phyloP scores from a whole-genome alignment of 2,888 invertebrate species.

The Petrolisthes manimaculis region DNA sequence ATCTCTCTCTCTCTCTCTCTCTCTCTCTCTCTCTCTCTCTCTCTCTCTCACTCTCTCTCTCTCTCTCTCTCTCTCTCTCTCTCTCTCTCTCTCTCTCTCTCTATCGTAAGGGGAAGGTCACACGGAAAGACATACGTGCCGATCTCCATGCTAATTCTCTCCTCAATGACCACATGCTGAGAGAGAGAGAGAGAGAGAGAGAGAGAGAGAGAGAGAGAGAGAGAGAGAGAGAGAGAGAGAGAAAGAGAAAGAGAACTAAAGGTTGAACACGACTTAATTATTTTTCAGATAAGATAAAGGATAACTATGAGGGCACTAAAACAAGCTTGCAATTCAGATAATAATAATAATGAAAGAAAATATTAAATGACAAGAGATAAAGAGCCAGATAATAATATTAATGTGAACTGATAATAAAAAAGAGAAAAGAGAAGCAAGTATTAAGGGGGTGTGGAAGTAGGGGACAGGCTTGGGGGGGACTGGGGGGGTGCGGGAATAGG shows the following conservation, averaged over 20 bases:
- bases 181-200: not conserved
- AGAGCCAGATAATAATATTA: too few species aligned
- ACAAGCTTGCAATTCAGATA: too few species aligned
- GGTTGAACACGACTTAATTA: too few species aligned
- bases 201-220: not conserved
- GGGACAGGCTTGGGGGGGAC: too few species aligned
- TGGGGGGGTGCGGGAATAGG: too few species aligned
- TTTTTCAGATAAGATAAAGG: too few species aligned
- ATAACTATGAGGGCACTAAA: too few species aligned
- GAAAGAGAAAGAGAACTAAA: not conserved
- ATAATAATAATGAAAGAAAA: too few species aligned
- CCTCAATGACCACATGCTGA: not conserved
- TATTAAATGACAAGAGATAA: too few species aligned
- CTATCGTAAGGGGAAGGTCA: not conserved
- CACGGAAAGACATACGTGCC: not conserved
- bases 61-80: not conserved
- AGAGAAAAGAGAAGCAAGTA: too few species aligned
- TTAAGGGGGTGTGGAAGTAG: too few species aligned
- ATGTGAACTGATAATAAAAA: too few species aligned
- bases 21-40: conserved; percentile 15
- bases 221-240: not conserved
- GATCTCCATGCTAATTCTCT: not conserved
- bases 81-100: conserved; percentile 10
- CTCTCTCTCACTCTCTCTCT: conserved; percentile 14
- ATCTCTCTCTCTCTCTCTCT: not conserved